Evolutionary conservation across 2,797 vertebrate genomes (phyloP).

Genomic region (Kryptolebias ocellatus): DNA sequence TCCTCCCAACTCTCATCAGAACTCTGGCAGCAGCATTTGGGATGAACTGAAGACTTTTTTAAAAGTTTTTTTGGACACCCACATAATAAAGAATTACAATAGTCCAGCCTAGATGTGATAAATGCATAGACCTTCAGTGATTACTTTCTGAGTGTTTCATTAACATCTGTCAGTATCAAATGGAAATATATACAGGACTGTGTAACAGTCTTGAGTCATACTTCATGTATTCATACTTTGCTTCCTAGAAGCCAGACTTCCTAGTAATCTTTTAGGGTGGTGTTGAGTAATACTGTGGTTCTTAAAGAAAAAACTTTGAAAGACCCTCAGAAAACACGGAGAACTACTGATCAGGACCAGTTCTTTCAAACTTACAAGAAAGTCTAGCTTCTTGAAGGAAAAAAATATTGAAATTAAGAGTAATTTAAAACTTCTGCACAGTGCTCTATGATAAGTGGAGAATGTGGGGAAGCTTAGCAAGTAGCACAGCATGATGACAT

Average conservation of each 20-base stretch:
- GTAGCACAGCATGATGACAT: constrained; percentile 18
- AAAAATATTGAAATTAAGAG: background rate
- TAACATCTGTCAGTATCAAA: constrained; percentile 5
- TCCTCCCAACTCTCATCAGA: too few species aligned
- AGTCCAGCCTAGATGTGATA: too few species aligned
- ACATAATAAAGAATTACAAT: too few species aligned
- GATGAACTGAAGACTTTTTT: too few species aligned
- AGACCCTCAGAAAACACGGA: background rate
- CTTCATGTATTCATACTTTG: background rate
- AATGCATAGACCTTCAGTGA: too few species aligned
- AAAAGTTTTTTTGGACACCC: too few species aligned
- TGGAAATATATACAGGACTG: background rate
- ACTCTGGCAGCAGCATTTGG: too few species aligned
- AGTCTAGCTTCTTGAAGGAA: too few species aligned
- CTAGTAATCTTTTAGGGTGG: background rate
- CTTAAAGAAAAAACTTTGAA: background rate
- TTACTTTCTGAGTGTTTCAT: background rate
- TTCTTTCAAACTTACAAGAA: background rate
- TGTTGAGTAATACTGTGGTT: background rate
- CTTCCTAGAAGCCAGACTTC: background rate
- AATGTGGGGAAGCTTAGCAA: background rate
- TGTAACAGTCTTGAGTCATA: background rate
- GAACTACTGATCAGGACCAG: background rate
- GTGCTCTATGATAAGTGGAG: background rate
- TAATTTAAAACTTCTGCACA: background rate